Base-by-base conservation (phyloP, 2,888 invertebrate genomes). In the Panorpa germanica region DNA sequence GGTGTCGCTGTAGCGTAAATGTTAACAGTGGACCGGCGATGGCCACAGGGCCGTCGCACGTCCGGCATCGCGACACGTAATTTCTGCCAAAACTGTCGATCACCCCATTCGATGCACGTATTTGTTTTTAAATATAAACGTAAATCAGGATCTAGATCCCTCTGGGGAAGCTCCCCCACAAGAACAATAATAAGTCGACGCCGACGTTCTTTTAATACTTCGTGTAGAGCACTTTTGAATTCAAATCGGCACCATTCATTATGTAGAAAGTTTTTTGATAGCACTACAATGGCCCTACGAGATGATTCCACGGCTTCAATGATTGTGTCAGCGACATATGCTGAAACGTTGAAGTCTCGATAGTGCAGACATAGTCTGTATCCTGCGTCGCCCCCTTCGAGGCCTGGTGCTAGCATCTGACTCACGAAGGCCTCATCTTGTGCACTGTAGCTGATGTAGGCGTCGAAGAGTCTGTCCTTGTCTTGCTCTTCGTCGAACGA, bases 21-120 rank as follows among this genome's bases (percentile, higher is more conserved):
- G 53, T 74, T 74, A 45, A 70, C 66, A 40, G 71, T 66, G 36
- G 72, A 70, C 42, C 66, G 60, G 48, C 66, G 69, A 50, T 68
- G 67, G 40, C 65, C 59, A 52, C 68, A 66, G 11, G 50, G 45
- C 55, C 66, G 62, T 50, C 68, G 60, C 41, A 70, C 65, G 54
- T 82, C 81, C 35, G 90, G 90, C 70, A 91, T 72, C 32, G 86
- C 81, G 48, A 83, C 83, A 48, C 81, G 72, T 38, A 95, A 61
- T 57, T 93, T 91, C 50, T 90, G 86, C 95, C 95, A 95, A 62
- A 95, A 95, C 49, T 85, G 74, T 50, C 82, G 77, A 57, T 95
- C 91, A 38, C 83, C 83, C 78, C 83, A 86, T 53, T 83, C 81
- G 48, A 95, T 74, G 52, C 85, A 80, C 43, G 85, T 83, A 59